These are phyloP conservation scores for Falco novaeseelandiae DNA, from an alignment of 2,797 vertebrate species.

Conservation along the genomic window DNA sequence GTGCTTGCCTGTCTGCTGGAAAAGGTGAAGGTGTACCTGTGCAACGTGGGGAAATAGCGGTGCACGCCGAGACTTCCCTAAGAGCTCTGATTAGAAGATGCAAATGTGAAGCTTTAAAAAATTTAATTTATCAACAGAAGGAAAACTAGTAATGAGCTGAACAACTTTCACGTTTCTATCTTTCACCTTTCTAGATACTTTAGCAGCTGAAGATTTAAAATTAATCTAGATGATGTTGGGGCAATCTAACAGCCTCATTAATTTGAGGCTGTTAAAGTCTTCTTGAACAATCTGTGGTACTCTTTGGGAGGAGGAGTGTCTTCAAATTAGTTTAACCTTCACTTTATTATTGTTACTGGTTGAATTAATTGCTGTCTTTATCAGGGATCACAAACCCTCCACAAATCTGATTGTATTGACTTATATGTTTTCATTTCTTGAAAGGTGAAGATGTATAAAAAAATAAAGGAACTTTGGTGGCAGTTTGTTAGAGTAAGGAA, in stretches of 20 bases:
- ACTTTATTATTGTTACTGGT: neutral
- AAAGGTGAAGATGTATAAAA: neutral
- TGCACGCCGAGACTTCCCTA: neutral
- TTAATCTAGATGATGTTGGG: neutral
- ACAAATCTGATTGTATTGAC: neutral
- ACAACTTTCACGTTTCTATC: neutral
- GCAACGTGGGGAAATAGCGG: neutral
- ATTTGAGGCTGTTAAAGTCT: neutral
- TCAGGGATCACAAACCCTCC: neutral
- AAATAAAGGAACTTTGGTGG: neutral
- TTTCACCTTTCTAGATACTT: neutral
- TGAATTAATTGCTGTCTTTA: neutral
- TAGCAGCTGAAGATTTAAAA: neutral
- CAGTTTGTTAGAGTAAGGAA: neutral
- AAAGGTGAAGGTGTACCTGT: neutral
- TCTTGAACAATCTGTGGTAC: neutral
- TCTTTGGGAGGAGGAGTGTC: neutral
- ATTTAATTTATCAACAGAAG: neutral
- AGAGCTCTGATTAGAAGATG: neutral
- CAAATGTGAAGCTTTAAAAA: neutral
- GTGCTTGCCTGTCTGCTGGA: neutral
- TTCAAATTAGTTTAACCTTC: neutral
- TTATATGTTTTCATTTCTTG: neutral
- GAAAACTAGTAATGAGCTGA: neutral
- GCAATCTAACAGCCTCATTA: neutral